Evolutionary conservation across 2,797 vertebrate species (phyloP).

Genomic region (Phoeniculus purpureus): DNA sequence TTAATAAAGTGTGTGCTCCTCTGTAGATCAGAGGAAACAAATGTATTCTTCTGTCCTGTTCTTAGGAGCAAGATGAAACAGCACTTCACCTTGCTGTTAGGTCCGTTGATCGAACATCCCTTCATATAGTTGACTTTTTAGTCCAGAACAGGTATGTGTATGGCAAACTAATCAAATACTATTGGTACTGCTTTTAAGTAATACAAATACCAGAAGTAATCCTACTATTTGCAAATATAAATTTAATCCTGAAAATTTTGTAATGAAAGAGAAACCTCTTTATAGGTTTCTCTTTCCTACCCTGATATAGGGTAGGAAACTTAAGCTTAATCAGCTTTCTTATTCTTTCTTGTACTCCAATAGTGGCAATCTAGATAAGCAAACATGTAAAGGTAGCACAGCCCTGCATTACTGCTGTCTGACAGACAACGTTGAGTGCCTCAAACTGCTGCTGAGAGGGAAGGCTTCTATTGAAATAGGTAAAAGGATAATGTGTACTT

Average conservation of each 20-base stretch:
- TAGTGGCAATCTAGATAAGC: conserved; percentile 96
- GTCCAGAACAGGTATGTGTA: conserved; percentile 92
- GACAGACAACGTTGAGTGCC: conserved; percentile 96
- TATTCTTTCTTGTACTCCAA: not conserved
- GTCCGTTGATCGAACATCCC: conserved; percentile 94
- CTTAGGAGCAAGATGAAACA: conserved; percentile 94
- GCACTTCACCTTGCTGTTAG: conserved; percentile 96
- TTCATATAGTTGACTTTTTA: conserved; percentile 97
- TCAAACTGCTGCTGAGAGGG: conserved; percentile 95
- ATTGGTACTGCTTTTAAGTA: not conserved
- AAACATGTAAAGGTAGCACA: conserved; percentile 95
- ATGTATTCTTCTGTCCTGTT: not conserved
- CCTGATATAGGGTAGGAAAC: not conserved
- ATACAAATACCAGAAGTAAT: not conserved
- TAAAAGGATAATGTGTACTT: conserved; percentile 72
- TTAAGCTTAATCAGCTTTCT: not conserved
- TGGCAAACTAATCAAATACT: not conserved
- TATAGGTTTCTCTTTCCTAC: too few relatives aligned
- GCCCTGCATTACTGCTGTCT: conserved; percentile 98
- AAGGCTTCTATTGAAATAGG: conserved; percentile 97
- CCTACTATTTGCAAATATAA: not conserved
- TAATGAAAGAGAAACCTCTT: not conserved
- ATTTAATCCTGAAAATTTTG: not conserved
- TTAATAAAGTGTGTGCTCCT: not conserved
- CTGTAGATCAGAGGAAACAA: not conserved